A percentile compares a stretch with the other conserved stretches of the same genome.
These are phyloP conservation scores for Hapalemur alaotrensis DNA, from an alignment of 2,797 vertebrate genomes.

Conservation along the genomic window DNA sequence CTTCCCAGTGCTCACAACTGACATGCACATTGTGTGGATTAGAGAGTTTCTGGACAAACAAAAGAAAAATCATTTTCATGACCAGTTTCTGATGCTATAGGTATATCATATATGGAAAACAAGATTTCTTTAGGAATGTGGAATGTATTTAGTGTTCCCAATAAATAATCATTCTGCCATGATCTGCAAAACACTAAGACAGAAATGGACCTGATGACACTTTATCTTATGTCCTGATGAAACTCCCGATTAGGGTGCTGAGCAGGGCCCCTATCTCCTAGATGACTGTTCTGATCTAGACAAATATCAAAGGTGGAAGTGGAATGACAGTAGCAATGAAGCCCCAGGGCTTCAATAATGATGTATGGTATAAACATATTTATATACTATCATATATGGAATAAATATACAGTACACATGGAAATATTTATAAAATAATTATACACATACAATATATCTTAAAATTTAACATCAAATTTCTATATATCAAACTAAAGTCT, in stretches of 20 bases:
- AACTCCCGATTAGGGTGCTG: constrained; percentile 16
- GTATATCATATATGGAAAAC: constrained; percentile 80
- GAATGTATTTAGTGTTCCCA: constrained; percentile 73
- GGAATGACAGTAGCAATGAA: constrained; percentile 36
- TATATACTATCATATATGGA: neutral
- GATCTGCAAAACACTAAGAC: constrained; percentile 67
- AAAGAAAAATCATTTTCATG: constrained; percentile 36
- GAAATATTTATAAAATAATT: neutral
- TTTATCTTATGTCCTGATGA: constrained; percentile 69
- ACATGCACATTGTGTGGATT: constrained; percentile 75
- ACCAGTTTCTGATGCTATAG: constrained; percentile 63
- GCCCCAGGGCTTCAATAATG: neutral
- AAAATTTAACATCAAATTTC: constrained; percentile 67
- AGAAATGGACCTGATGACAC: constrained; percentile 71
- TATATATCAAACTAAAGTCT: constrained; percentile 49
- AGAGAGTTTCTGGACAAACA: constrained; percentile 69
- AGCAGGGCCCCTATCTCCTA: constrained; percentile 45
- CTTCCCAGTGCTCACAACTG: constrained; percentile 74
- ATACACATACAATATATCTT: constrained; percentile 4
- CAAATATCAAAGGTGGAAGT: constrained; percentile 37
- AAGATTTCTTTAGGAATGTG: constrained; percentile 79
- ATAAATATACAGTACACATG: neutral
- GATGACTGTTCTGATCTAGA: constrained; percentile 42
- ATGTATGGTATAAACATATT: neutral
- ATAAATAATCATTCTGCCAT: constrained; percentile 77